These are phyloP conservation scores for Acrocera orbiculus DNA, from an alignment of 2,888 invertebrate genomes.

Conservation along the genomic window DNA sequence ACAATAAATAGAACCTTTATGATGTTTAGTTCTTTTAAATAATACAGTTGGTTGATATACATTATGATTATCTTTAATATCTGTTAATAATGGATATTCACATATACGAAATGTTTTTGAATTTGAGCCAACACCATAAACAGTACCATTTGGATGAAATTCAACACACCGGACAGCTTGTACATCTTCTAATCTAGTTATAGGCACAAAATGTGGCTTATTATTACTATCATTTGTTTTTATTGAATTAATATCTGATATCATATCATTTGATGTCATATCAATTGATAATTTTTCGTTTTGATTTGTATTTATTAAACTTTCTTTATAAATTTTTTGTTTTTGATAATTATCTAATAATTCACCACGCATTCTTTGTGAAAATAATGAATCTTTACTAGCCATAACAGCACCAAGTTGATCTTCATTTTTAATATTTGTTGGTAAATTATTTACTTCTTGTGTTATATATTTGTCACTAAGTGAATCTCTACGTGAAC, in stretches of 20 bases:
- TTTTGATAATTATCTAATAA: conserved; percentile 18
- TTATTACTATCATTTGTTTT: background rate
- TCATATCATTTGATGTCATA: too few relatives aligned
- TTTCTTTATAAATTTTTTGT: conserved; percentile 16
- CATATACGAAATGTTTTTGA: conserved; percentile 88
- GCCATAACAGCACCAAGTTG: conserved; percentile 4
- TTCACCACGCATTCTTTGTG: conserved; percentile 16
- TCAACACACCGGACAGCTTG: conserved; percentile 89
- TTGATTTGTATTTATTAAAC: too few relatives aligned
- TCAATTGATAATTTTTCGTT: too few relatives aligned
- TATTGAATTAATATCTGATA: too few relatives aligned
- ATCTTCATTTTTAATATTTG: too few relatives aligned
- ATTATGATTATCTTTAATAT: conserved; percentile 59
- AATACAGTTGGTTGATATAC: conserved; percentile 75
- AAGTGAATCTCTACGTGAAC: conserved; percentile 46
- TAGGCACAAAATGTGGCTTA: conserved; percentile 65
- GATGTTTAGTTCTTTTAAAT: conserved; percentile 82
- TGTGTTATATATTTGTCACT: conserved; percentile 35
- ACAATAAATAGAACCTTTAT: conserved; percentile 92
- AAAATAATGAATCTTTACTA: conserved; percentile 11
- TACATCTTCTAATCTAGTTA: conserved; percentile 77
- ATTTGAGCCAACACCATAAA: conserved; percentile 90
- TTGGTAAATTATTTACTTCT: conserved; percentile 6
- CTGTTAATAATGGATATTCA: conserved; percentile 71
- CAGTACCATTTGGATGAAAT: conserved; percentile 81